Base-by-base conservation (phyloP, 2,888 invertebrate species). In the Tachina lurida region DNA sequence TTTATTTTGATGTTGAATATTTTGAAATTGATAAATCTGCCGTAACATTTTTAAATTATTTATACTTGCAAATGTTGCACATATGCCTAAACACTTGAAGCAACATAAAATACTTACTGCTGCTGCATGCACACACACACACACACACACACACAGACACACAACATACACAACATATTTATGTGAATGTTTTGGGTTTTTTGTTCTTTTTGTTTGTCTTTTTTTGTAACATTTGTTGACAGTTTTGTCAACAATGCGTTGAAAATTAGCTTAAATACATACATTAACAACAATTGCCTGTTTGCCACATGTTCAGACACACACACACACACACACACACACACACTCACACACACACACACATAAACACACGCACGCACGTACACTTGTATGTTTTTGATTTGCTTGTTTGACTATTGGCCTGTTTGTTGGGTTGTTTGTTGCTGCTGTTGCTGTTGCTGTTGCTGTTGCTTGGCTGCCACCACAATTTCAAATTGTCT, bases 241-340 rank as follows among this genome's bases (percentile, higher is more conserved):
- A 92, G 92, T 91, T 92, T 92, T 92, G 92, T 92, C 92, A 92
- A 92, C 92, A 92, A 92, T 84, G 92, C 92, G 92, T 91, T 92
- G 91, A 91, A 92, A 92, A 92, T 92, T 92, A 91, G 92, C 92
- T 92, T 91, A 92, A 91, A 84, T 84, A 84, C 84, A 84, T 84
- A 73, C 81, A 84, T 81, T 84, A 84, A 84, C 84, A 87, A 87
- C 87, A 84, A 81, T 77, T 81, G 84, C 76, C 62, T 81, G 81
- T 63, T 68, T 76, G 60, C 80, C 70, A 52, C 77, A 78, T 70
- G 77, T 68, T 73, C 39, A 60, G 13, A 31, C 47, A 52, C 12
- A 45, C 5, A 39, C 17, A 47, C 45, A 71, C 31, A 58, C 31
- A 45, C 10, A 49, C 8, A 31, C 54, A 52, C 15, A 19, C 58